Conservation (phyloP, 2,113 vertebrate species). For the Phyllostomus hastatus region DNA sequence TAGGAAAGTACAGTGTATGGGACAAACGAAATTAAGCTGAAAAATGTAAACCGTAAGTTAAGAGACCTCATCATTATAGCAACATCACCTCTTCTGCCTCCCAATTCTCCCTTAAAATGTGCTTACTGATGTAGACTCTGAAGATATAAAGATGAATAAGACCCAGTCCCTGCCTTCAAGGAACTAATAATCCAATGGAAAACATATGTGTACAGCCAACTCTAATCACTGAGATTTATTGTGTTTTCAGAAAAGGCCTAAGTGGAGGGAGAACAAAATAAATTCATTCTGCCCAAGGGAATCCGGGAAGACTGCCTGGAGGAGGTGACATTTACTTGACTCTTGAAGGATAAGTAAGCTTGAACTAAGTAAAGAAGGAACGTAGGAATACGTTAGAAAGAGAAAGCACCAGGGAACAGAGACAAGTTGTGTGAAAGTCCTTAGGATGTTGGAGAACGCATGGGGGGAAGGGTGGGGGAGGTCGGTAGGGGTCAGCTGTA, state of each 20-base stretch:
- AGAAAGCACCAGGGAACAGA: slow-evolving; percentile 7
- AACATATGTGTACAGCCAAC: slow-evolving; percentile 30
- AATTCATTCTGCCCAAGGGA: not conserved
- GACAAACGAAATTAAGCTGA: slow-evolving; percentile 50
- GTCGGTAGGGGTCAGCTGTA: not conserved
- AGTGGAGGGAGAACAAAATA: not conserved
- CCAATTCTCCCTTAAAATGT: slow-evolving; percentile 60
- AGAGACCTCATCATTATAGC: slow-evolving; percentile 16
- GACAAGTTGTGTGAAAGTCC: not conserved
- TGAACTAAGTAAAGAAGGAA: not conserved
- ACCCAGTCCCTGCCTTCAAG: slow-evolving; percentile 48
- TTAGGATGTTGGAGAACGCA: not conserved
- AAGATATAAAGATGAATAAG: slow-evolving; percentile 54
- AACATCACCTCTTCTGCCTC: slow-evolving; percentile 8
- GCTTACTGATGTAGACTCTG: not conserved
- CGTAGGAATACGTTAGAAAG: not conserved
- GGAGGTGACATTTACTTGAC: slow-evolving; percentile 4
- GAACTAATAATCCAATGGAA: slow-evolving; percentile 57
- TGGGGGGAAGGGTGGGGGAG: not conserved
- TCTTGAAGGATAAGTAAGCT: not conserved
- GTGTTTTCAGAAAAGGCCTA: slow-evolving; percentile 34
- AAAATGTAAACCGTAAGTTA: slow-evolving; percentile 47
- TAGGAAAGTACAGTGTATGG: not conserved
- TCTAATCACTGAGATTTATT: slow-evolving; percentile 29
- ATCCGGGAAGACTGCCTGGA: slow-evolving; percentile 46